phyloP scores from a whole-genome alignment of 1,140 invertebrate species.

The Agrypnia vestita region DNA sequence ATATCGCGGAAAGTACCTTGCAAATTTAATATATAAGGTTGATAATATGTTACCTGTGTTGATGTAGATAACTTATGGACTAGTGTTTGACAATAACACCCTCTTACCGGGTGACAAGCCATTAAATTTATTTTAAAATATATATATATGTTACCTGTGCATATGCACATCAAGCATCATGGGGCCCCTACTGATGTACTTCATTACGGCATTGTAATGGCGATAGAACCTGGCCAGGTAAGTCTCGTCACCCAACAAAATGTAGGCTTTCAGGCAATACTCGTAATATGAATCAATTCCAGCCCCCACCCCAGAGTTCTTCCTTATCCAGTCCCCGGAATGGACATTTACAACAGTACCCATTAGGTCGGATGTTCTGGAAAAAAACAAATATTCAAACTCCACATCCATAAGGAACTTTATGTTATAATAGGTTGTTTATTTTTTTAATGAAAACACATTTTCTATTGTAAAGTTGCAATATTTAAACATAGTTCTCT shows the following conservation, averaged over 20 bases:
- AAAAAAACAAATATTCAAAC: background rate
- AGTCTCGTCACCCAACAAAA: slow-evolving; percentile 88
- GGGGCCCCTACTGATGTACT: slow-evolving; percentile 96
- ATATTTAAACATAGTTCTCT: no score
- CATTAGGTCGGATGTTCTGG: slow-evolving; percentile 88
- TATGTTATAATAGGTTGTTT: no score
- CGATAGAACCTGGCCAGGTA: slow-evolving; percentile 95
- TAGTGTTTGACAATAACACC: no score
- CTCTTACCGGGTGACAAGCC: no score
- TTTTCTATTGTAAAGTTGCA: no score
- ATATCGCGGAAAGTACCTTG: no score
- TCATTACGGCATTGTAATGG: slow-evolving; percentile 99
- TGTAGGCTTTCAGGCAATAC: slow-evolving; percentile 96
- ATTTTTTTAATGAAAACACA: no score
- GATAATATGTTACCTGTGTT: no score
- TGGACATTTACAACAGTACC: slow-evolving; percentile 97
- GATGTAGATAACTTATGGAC: no score
- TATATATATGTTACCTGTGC: slow-evolving; percentile 76
- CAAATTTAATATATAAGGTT: no score
- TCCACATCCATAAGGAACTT: no score
- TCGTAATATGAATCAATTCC: slow-evolving; percentile 99
- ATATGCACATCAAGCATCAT: slow-evolving; percentile 98
- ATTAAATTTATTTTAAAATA: no score
- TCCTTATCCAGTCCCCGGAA: slow-evolving; percentile 96
- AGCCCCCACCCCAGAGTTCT: slow-evolving; percentile 98